Conservation (phyloP, 2,113 vertebrate species). For the Pycnonotus jocosus region DNA sequence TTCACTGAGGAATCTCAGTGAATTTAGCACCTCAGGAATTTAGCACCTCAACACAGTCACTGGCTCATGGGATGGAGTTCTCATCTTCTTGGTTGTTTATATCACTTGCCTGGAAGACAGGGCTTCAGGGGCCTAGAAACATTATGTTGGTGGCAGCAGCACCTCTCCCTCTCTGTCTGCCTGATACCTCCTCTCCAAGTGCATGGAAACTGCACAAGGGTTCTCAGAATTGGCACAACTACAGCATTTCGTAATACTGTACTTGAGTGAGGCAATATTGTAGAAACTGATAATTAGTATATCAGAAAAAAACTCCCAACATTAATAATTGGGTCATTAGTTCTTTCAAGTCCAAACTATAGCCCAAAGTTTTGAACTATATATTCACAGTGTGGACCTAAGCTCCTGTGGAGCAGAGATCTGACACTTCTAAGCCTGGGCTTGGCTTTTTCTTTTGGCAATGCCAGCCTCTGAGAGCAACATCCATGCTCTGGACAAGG, state of each 20-base stretch:
- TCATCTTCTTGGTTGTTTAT: neutral
- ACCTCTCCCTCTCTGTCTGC: neutral
- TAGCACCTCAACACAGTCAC: neutral
- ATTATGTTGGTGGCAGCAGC: neutral
- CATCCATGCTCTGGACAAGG: neutral
- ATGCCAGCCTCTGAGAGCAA: neutral
- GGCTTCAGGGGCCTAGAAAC: neutral
- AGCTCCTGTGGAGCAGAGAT: neutral
- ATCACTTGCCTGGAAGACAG: neutral
- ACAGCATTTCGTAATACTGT: neutral
- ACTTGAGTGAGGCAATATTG: neutral
- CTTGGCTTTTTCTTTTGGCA: neutral
- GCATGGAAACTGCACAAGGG: fast-evolving
- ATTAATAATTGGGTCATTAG: neutral
- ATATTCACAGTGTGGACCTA: neutral
- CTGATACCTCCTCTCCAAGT: neutral
- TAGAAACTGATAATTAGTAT: neutral
- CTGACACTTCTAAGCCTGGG: neutral
- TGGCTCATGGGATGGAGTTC: neutral
- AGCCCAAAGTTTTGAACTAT: neutral
- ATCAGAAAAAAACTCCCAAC: fast-evolving
- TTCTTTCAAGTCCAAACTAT: neutral
- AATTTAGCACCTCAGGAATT: neutral
- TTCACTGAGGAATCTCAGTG: neutral
- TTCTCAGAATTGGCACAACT: neutral